Conservation (phyloP, 2,888 invertebrate species). For the Frankliniella intonsa region DNA sequence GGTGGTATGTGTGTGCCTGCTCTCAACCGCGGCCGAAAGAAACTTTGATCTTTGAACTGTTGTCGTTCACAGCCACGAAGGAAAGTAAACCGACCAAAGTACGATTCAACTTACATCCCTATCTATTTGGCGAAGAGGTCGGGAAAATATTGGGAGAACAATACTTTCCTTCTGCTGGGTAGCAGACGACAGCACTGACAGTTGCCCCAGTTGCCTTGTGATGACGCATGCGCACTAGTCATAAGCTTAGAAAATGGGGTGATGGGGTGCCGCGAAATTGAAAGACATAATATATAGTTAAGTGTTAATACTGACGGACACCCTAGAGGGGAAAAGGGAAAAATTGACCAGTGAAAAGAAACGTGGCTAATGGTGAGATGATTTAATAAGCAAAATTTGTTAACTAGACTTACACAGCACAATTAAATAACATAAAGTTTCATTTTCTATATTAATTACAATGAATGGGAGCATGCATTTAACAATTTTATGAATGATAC, state of each 20-base stretch:
- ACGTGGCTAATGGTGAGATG: neutral
- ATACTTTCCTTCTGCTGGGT: too few relatives aligned
- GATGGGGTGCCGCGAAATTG: neutral
- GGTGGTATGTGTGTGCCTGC: too few relatives aligned
- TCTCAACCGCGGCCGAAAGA: too few relatives aligned
- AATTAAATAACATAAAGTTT: slow-evolving; percentile 11
- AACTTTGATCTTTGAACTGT: too few relatives aligned
- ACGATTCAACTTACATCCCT: too few relatives aligned
- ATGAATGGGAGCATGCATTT: slow-evolving; percentile 4
- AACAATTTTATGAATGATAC: neutral
- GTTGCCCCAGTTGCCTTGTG: too few relatives aligned
- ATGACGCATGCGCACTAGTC: neutral
- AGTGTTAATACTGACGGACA: neutral
- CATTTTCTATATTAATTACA: slow-evolving; percentile 6
- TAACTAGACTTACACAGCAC: slow-evolving; percentile 17
- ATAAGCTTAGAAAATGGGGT: neutral
- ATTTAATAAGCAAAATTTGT: slow-evolving; percentile 20
- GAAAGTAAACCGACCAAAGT: too few relatives aligned
- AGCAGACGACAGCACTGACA: too few relatives aligned
- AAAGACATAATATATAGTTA: neutral
- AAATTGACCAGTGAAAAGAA: neutral
- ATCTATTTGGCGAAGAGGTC: too few relatives aligned
- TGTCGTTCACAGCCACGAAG: too few relatives aligned
- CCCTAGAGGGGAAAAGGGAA: neutral
- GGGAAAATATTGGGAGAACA: too few relatives aligned